A percentile compares a stretch with the other conserved stretches of the same genome.
These are phyloP conservation scores for Ennomos fuscantarius DNA, from an alignment of 2,888 invertebrate species.

Conservation along the genomic window DNA sequence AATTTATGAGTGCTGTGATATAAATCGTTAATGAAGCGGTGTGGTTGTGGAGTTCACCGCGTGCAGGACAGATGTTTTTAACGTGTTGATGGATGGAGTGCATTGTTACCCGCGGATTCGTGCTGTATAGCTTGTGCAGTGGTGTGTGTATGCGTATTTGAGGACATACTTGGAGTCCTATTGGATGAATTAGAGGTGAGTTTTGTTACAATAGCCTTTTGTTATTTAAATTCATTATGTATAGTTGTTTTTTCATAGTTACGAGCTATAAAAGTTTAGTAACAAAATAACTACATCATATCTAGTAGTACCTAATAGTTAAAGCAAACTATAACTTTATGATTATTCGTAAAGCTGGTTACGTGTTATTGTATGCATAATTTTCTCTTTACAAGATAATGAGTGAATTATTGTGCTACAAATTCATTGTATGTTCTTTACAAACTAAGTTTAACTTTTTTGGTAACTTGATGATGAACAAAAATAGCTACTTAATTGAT, in stretches of 20 bases:
- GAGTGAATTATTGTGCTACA: no score
- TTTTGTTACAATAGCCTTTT: slow-evolving; percentile 13
- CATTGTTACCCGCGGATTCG: slow-evolving; percentile 34
- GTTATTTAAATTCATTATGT: not conserved
- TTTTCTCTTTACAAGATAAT: no score
- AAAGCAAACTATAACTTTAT: no score
- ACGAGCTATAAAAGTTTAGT: no score
- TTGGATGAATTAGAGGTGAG: slow-evolving; percentile 54
- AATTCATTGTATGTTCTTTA: no score
- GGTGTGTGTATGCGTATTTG: slow-evolving; percentile 25
- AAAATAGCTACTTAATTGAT: no score
- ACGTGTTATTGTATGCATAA: no score
- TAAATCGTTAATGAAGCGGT: not conserved
- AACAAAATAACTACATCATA: no score
- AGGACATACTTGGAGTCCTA: slow-evolving; percentile 33
- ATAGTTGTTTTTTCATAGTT: not conserved
- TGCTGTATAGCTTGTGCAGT: slow-evolving; percentile 20
- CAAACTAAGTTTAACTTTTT: no score
- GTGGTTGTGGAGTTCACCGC: slow-evolving; percentile 1
- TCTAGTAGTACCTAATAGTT: no score
- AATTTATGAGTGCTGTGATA: slow-evolving; percentile 1
- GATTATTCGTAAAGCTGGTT: no score
- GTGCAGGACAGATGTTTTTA: slow-evolving; percentile 14
- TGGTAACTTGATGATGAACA: no score
- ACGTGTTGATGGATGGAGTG: slow-evolving; percentile 34